Evolutionary conservation across 2,888 invertebrate species (phyloP), one percentile per base, ranked within the genome.

Genomic region (Congeria kusceri): DNA sequence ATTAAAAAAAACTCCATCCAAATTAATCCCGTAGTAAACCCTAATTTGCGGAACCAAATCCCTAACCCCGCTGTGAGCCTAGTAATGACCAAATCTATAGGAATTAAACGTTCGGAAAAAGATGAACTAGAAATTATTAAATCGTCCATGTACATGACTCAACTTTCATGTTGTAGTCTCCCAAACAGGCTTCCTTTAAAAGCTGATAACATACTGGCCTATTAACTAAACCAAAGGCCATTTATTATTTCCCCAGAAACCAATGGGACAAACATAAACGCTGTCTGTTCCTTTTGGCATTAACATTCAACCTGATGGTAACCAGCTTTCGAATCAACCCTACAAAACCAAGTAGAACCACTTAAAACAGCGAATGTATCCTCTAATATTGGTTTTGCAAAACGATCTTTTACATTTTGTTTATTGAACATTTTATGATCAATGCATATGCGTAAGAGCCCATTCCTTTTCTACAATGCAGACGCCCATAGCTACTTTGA

Each of bases 141-240:
- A 25, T 56, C 56, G 23, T 56, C 56, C n/a, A 56, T 11, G n/a
- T 56, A 56, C 23, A 56, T 56, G n/a, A 56, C 56, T 20, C 56
- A n/a, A 56, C 23, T 11, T n/a, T 59, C 28, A 59, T 59, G 28
- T 59, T 59, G 13, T 25, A 59, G n/a, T 59, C n/a, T 25, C 28
- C 59, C 13, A 59, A 27, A 9, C 9, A 7, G 13, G 20, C 59
- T 59, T 27, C 59, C 28, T 25, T 59, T 13, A 59, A 15, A 25
- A 20, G 13, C 27, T 59, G 59, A 27, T 59, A 59, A n/a, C 25
- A 25, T 11, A n/a, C 59, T 25, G 9, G 59, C 7, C 25, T 13
- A 44, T 44, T 44, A 18, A 18, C 18, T 44, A 44, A 23, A 53
- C 23, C 27, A 65, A 65, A 20, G n/a, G n/a, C 29, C 49, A 65